Evolutionary conservation across 2,113 vertebrate species (phyloP), one percentile per base, ranked within the genome.

Genomic region (Trogon melanurus): DNA sequence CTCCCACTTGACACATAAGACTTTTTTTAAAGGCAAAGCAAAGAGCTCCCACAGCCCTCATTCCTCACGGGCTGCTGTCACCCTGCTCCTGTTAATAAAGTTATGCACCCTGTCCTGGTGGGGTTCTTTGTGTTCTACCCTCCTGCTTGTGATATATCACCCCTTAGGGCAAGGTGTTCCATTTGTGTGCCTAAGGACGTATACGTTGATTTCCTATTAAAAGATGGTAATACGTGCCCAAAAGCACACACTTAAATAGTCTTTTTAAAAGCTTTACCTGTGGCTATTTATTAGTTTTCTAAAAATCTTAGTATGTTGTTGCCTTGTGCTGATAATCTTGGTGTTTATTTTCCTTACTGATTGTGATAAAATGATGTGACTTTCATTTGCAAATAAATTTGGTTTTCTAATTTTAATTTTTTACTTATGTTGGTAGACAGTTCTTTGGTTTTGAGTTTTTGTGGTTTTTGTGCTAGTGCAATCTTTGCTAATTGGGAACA

Each of bases 91-190:
- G 4, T 50, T 26, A 6, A 3, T 38, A 30, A 12, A 9, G 45
- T n/a, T 32, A 0, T 18, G n/a, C 23, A 53, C 25, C 10, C 7
- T 34, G 32, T 54, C 48, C 9, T 5, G 7, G 53, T 0, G 0
- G 48, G 18, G 41, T 58, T 71, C 36, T 58, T 64, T 79, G 29
- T 29, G 19, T 48, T 57, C 51, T 54, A 6, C 36, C 13, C 4
- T 80, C 56, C 74, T 26, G 18, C 27, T 56, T 56, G 38, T 48
- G 19, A 23, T 16, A 11, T 0, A 0, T 30, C 48, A 26, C 5
- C 13, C 66, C 36, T 16, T 26, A 32, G 29, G 27, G 20, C 11
- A 3, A 5, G 14, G 4, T 32, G 11, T 25, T 89, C 12, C 48
- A 2, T 23, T 79, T 70, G 26, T 61, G 18, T 66, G 34, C 51